phyloP scores from a whole-genome alignment of 2,113 vertebrate species.

The Elanoides forficatus region DNA sequence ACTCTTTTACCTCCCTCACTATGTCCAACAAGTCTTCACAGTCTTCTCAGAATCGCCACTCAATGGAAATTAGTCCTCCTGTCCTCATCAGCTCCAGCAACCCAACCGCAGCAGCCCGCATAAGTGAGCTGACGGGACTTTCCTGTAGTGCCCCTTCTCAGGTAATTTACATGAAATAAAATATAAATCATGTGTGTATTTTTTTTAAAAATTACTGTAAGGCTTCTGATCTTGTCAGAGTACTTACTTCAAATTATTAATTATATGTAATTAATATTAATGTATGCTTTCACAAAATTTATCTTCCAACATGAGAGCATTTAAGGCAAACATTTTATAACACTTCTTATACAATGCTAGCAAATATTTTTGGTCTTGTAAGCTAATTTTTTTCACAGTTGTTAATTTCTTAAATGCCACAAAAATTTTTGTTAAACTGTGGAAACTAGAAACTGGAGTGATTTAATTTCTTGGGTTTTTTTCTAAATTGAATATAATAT shows the following conservation, averaged over 20 bases:
- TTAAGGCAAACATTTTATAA: not conserved
- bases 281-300: accelerated
- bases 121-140: conserved; percentile 90
- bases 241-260: not conserved
- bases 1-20: conserved; percentile 98
- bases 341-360: not conserved
- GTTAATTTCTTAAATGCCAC: not conserved
- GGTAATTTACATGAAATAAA: conserved; percentile 68
- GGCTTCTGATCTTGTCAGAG: not conserved
- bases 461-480: not conserved
- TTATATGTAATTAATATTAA: not conserved
- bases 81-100: conserved; percentile 99
- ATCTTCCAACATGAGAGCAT: not conserved
- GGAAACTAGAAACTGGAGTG: not conserved
- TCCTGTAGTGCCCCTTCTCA: conserved; percentile 97
- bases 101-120: conserved; percentile 92
- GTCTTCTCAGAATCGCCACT: conserved; percentile 91
- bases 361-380: not conserved
- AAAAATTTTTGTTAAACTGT: not conserved
- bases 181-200: not conserved
- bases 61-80: conserved; percentile 97
- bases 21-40: conserved; percentile 95
- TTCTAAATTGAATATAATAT: not conserved
- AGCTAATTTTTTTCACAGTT: not conserved
- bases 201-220: not conserved